These are phyloP conservation scores for Chrysogorgia sp. DNA, from an alignment of 92 coral and sea anemone species.

Conservation along the genomic window DNA sequence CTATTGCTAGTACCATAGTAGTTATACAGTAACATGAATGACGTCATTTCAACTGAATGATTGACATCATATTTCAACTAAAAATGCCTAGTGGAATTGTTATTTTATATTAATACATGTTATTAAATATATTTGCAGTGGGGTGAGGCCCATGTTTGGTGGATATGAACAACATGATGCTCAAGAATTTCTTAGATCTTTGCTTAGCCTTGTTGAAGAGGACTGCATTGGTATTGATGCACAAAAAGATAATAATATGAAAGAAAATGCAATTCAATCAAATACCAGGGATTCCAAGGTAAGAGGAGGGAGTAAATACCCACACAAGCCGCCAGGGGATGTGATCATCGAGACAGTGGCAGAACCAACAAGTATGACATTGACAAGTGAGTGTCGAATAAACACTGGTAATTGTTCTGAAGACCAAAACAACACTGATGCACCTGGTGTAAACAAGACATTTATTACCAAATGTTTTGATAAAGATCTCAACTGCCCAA, in stretches of 20 bases:
- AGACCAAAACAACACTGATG: background rate
- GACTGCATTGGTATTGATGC: background rate
- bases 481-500: background rate
- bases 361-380: background rate
- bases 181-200: constrained; percentile 88
- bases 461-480: background rate
- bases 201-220: constrained; percentile 54
- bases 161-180: constrained; percentile 94
- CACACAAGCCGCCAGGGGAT: background rate
- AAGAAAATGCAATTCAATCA: background rate
- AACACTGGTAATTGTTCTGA: background rate
- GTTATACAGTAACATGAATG: no score
- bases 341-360: background rate
- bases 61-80: no score
- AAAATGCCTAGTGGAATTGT: no score
- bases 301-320: constrained; percentile 37
- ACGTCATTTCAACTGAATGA: no score
- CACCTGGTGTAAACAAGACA: background rate
- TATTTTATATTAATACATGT: no score
- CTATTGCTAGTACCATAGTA: no score
- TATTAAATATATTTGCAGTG: constrained; percentile 57
- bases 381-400: background rate
- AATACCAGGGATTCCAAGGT: constrained; percentile 22
- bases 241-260: background rate
- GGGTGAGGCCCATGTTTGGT: constrained; percentile 74